phyloP scores from a whole-genome alignment of 2,888 invertebrate species.

The Troides aeacus region DNA sequence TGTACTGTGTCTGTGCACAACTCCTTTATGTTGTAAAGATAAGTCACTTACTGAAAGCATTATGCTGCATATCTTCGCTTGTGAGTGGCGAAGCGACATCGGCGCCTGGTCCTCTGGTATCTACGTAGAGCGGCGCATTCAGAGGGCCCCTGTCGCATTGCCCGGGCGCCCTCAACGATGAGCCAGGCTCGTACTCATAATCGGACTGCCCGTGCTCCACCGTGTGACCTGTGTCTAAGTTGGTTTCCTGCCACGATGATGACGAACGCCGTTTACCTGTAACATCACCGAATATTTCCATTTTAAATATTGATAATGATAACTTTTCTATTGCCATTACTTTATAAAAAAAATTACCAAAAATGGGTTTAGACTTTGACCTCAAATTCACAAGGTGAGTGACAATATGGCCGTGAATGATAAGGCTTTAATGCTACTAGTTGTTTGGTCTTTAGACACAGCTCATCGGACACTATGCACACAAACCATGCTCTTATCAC shows the following conservation, averaged over 20 bases:
- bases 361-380: no score
- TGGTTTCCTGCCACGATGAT: conserved; percentile 93
- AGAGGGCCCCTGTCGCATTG: conserved; percentile 60
- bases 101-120: conserved; percentile 74
- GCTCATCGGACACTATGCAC: no score
- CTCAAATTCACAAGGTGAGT: no score
- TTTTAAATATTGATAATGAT: neutral
- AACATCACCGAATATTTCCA: conserved; percentile 9
- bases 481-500: no score
- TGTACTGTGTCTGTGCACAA: no score
- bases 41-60: conserved; percentile 58
- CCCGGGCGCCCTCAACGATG: conserved; percentile 51
- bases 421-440: no score
- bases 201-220: conserved; percentile 83
- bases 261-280: conserved; percentile 76
- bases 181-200: conserved; percentile 57
- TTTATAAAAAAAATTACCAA: no score
- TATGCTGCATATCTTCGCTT: conserved; percentile 66
- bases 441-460: no score
- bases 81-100: conserved; percentile 65
- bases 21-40: neutral
- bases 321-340: no score
- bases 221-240: conserved; percentile 90
- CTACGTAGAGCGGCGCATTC: conserved; percentile 84
- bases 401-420: no score